Base-by-base conservation (phyloP, 1,140 invertebrate genomes). In the Holotrichia oblita region DNA sequence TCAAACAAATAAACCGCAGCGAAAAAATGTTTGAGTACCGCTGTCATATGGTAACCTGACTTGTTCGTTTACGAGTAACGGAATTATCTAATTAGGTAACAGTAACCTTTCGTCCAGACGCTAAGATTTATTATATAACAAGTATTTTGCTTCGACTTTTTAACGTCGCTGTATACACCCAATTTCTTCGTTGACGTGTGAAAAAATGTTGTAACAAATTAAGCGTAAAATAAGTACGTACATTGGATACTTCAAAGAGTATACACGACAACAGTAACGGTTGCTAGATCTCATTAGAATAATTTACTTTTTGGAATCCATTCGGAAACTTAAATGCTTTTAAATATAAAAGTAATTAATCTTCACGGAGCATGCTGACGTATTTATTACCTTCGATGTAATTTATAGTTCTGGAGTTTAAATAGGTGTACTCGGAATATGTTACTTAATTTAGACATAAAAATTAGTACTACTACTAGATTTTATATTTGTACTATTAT, bases 281-380 rank as follows among this genome's bases (percentile, higher is more conserved):
- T 27, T 69, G 27, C 61, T 69, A 34, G 9, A 69, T 0, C 61
- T 22, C 61, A 69, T 27, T 69, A 27, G 27, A 69, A 69, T 55
- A 27, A 69, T 34, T 24, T 24, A 22, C 61, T 69, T 69, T 34
- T 69, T 69, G 22, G 61, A 27, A 69, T 69, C 6, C 61, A 27
- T 27, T 69, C 22, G 61, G 14, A 69, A 69, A 69, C 22, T 27
- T 69, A 69, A 69, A 17, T 20, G 61, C 61, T 69, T 69, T 69
- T 69, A 69, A 69, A 69, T 69, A 69, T 69, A 69, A 69, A 69
- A 7, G 61, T 27, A 69, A 69, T 69, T 69, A 69, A 69, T 69
- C 61, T 69, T 69, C 8, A 24, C 22, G 7, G 61, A 34, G 22
- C 8, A 17, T 17, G 27, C 61, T 69, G 61, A 69, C 22, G 14